Conservation (phyloP, 2,888 invertebrate genomes). For the Caenorhabditis uteleia region DNA sequence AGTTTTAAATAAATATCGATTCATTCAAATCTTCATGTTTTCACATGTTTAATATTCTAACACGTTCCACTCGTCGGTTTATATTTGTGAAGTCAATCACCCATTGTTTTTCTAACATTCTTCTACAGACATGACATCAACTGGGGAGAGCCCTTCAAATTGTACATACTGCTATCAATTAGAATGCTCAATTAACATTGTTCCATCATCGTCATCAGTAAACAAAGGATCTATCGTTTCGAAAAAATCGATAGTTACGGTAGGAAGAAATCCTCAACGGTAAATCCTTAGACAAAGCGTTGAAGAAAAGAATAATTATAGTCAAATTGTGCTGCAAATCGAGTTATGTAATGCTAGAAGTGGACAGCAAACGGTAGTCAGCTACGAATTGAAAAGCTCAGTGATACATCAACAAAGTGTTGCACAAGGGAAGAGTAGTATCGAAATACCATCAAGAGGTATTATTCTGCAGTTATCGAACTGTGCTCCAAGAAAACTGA, state of each 20-base stretch:
- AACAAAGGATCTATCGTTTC: conserved; percentile 39
- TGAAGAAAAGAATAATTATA: conserved; percentile 10
- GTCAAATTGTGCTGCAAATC: conserved; percentile 49
- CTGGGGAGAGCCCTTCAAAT: conserved; percentile 47
- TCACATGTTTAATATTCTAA: no score
- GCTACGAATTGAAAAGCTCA: conserved; percentile 42
- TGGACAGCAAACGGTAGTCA: conserved; percentile 35
- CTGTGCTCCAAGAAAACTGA: conserved; percentile 53
- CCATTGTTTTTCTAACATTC: no score
- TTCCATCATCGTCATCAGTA: conserved; percentile 26
- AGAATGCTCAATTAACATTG: conserved; percentile 47
- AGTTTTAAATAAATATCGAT: no score
- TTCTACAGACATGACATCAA: no score
- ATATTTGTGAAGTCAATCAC: no score
- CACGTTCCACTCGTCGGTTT: no score
- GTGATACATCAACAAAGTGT: conserved; percentile 40
- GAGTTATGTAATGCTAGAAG: conserved; percentile 18
- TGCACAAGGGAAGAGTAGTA: conserved; percentile 41
- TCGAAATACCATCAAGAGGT: conserved; percentile 49
- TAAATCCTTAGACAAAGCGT: conserved; percentile 1
- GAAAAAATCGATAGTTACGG: conserved; percentile 48
- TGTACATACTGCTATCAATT: conserved; percentile 51
- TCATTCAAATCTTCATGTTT: no score
- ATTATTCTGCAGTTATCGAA: conserved; percentile 51
- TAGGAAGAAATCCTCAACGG: conserved; percentile 50